Evolutionary conservation across 2,113 vertebrate species (phyloP), one percentile per base, ranked within the genome.

Genomic region (Australoheros scitulus): DNA sequence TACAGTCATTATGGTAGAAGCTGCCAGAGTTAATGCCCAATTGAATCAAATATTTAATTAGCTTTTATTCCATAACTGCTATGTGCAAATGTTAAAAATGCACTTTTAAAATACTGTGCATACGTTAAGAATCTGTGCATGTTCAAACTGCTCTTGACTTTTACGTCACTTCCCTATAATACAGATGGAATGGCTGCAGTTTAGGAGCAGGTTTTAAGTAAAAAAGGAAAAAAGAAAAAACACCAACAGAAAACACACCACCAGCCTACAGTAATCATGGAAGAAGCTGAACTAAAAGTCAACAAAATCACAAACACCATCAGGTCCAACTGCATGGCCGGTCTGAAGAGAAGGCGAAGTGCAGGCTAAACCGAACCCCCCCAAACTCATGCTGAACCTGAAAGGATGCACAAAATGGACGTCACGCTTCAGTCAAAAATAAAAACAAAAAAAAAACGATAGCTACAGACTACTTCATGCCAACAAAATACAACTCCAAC

Each of bases 11-110:
- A 59, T 26, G 61, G 65, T 24, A 57, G 47, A 88, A 92, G 90
- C 90, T 92, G 91, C 92, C 92, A 86, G 82, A 77, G 77, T 78
- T 92, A 91, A 92, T 89, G 89, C 90, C 89, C 89, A 38, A 34
- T 5, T 84, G 86, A 74, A 81, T 86, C 86, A 80, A 79, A 88
- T 75, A 79, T 79, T 78, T 32, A 68, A 85, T 90, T 88, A 85
- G 80, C 85, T 91, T 91, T 85, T 86, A 91, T 92, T 93, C 92
- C 89, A 80, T 81, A 76, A 70, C 61, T 58, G 29, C 56, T 57
- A 60, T 85, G 84, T 90, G 89, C 89, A 91, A 92, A 92, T 63
- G 36, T 85, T 77, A 82, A 80, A 81, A 89, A 76, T 15, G 26
- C 76, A 78, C 68, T 57, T 60, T 83, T 32, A 76, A 82, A 86